Evolutionary conservation across 2,113 vertebrate species (phyloP), one percentile per base, ranked within the genome.

Genomic region (Nymphicus hollandicus): DNA sequence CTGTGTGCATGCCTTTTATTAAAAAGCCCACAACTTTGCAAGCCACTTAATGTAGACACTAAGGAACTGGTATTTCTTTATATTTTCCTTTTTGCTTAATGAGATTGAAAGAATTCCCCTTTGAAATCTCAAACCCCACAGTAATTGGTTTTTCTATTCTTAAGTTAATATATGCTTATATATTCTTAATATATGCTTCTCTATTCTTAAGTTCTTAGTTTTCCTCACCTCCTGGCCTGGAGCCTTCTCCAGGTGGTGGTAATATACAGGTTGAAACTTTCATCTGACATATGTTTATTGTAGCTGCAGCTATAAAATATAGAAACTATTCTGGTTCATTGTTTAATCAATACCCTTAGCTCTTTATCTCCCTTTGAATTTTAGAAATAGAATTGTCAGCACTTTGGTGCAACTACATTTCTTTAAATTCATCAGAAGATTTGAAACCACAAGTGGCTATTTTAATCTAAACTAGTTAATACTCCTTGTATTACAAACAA

Each of bases 1-100:
- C 39, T 39, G 28, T 0, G 0, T 68, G 53, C 0, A 0, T 79
- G 46, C 8, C 20, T 83, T 41, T 31, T 17, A 25, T 25, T 71
- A 44, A 80, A 90, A 90, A 72, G 2, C 4, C 7, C 41, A 69
- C 13, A 69, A 9, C 35, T 88, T 76, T 1, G 2, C 50, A 55
- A 55, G 10, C 5, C 25, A 47, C 33, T 76, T 39, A 64, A 49
- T 5, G 3, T 13, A 43, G 29, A 53, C 20, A 39, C 25, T 50
- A 63, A 90, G 20, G 28, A 79, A 63, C 28, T 29, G 15, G 2
- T 46, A 53, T 76, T 61, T 76, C 19, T 74, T 79, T 44, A 4
- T 58, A n/a, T 79, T 74, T 84, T 65, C 8, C 23, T 16, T 77
- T 82, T 73, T 44, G 2, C 11, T 70, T 74, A 41, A 9, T 78